phyloP scores from a whole-genome alignment of 2,113 vertebrate species.

The Tychaedon coryphoeus region DNA sequence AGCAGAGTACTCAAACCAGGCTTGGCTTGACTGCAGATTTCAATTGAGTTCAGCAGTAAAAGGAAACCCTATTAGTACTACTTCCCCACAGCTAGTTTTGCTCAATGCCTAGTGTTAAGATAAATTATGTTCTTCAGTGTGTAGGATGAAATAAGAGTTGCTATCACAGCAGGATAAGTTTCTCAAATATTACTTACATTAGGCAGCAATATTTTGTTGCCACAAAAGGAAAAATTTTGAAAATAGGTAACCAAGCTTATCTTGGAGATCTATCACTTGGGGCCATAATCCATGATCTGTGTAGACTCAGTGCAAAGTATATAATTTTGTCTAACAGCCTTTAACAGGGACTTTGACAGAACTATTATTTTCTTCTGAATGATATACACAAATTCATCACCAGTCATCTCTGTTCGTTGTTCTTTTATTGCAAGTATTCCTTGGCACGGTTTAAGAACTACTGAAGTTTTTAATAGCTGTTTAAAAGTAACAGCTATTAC shows the following conservation, averaged over 20 bases:
- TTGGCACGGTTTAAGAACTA: slow-evolving; percentile 64
- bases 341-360: slow-evolving; percentile 5
- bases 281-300: not conserved
- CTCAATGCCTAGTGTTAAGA: slow-evolving; percentile 3
- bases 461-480: slow-evolving; percentile 55
- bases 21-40: slow-evolving; percentile 16
- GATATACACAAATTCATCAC: slow-evolving; percentile 57
- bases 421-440: slow-evolving; percentile 72
- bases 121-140: slow-evolving; percentile 13
- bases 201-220: not conserved
- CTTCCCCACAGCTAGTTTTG: slow-evolving; percentile 8
- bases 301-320: not conserved
- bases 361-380: slow-evolving; percentile 58
- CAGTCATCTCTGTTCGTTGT: slow-evolving; percentile 63
- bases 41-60: not conserved
- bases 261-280: not conserved
- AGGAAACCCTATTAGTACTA: not conserved
- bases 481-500: slow-evolving; percentile 32
- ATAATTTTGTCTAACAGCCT: slow-evolving; percentile 1
- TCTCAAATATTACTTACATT: not conserved
- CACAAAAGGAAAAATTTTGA: not conserved
- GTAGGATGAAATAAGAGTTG: slow-evolving; percentile 6
- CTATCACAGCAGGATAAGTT: not conserved
- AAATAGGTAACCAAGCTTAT: not conserved
- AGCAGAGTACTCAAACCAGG: not conserved